Evolutionary conservation across 1,140 invertebrate species (phyloP), one percentile per base, ranked within the genome.

Genomic region (Drosophila equinoxialis): DNA sequence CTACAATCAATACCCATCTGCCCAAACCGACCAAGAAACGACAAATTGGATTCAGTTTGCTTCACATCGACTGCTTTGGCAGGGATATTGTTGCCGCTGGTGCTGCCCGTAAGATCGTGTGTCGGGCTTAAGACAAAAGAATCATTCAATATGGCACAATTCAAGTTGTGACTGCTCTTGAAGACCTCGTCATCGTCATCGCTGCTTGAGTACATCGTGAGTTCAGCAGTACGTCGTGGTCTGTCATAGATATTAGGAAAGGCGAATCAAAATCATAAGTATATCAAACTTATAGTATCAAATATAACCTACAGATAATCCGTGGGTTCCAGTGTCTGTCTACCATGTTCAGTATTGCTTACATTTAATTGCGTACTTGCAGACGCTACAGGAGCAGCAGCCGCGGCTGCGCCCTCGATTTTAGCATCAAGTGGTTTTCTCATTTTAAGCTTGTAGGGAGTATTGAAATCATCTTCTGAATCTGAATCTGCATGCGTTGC

Each of bases 121-220:
- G 58, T 60, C 8, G 91, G 91, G 62, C 89, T 92, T 3, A 91
- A 30, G 2, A 92, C 75, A 65, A 92, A 91, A 1, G 91, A 92
- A 57, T 92, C 91, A 68, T 92, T 91, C 0, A 92, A 48, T 10
- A 91, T 89, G 23, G 91, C 91, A 58, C 89, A 91, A 64, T 92
- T 92, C 1, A 91, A 63, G 42, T 92, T 92, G 48, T 86, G 79
- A 30, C 77, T 71, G 37, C 66, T 81, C 42, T 61, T 76, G 23
- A 55, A 60, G 11, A 91, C 87, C 7, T 92, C 81, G 54, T 92
- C 91, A 7, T 92, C 91, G 6, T 91, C 74, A 35, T 82, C 91
- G 8, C 90, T 91, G 65, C 91, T 90, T 5, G 85, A 91, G 42
- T 92, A 55, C 42, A 81, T 70, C 1, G 80, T 64, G 51, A 92